Percentiles rank a stretch among this genome's conserved stretches.
phyloP scores from a whole-genome alignment of 2,797 vertebrate species.

The Gymnoscopelus microlampas region DNA sequence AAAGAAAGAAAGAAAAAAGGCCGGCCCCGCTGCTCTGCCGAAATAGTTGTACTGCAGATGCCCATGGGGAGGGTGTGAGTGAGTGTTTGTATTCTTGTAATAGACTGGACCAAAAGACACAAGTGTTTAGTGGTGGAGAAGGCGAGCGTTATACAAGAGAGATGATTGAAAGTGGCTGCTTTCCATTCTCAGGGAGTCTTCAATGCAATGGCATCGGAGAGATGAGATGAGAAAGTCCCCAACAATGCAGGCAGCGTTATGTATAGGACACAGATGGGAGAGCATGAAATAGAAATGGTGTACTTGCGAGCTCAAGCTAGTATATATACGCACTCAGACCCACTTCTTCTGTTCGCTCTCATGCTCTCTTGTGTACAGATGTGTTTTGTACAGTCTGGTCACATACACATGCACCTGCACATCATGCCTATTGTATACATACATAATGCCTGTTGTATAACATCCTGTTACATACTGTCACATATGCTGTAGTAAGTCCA shows the following conservation, averaged over 20 bases:
- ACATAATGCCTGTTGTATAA: too few species aligned
- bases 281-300: conserved; percentile 20
- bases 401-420: too few species aligned
- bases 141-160: neutral
- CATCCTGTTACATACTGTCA: too few species aligned
- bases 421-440: too few species aligned
- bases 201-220: conserved; percentile 13
- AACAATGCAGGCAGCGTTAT: conserved; percentile 35
- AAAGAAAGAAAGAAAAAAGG: conserved; percentile 29
- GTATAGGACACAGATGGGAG: conserved; percentile 41
- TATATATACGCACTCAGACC: too few species aligned
- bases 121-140: conserved; percentile 23
- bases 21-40: conserved; percentile 1
- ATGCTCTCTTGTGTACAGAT: too few species aligned
- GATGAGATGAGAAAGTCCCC: conserved; percentile 32
- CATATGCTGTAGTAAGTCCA: too few species aligned
- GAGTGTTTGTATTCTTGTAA: conserved; percentile 39
- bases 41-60: conserved; percentile 27
- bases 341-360: too few species aligned
- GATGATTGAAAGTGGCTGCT: conserved; percentile 45
- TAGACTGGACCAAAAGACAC: conserved; percentile 14
- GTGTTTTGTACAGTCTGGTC: too few species aligned
- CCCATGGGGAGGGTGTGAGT: conserved; percentile 4
- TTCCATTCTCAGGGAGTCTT: conserved; percentile 45
- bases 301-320: too few species aligned